Base-by-base conservation (phyloP, 2,113 vertebrate genomes). In the Struthio camelus region DNA sequence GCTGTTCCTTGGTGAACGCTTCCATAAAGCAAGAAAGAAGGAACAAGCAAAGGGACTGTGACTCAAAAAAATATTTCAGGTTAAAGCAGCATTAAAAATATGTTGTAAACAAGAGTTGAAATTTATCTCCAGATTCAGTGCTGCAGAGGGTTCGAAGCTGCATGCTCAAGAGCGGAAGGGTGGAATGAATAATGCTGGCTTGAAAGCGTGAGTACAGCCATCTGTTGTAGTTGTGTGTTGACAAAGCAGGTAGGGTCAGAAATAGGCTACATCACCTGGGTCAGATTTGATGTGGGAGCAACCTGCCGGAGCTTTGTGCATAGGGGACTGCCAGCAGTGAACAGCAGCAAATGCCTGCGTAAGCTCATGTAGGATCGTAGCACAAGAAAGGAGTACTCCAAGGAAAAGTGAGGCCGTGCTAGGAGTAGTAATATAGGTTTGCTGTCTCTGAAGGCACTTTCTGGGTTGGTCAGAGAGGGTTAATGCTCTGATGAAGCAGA, bases 61-160 rank as follows among this genome's bases (percentile, higher is more conserved):
- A 34, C 88, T 92, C 67, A 3, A 53, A 90, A 85, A 93, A 96
- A 95, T 95, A 91, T 87, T 93, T 87, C 79, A 77, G 75, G 51
- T 65, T 75, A 92, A 96, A 93, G 67, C 70, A 95, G 46, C 32
- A 84, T 84, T 85, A 42, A 92, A 92, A 80, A 93, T 11, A 18
- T 28, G 14, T 62, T 50, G 73, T 53, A 92, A 64, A 75, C 89
- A 78, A 66, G 58, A 81, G 80, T 2, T 36, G 71, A 84, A 73
- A 91, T 93, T 84, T 81, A 32, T 87, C 88, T 85, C 53, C 44
- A 67, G 73, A 56, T 73, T 73, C 61, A 62, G n/a, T 58, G 25
- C 66, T 69, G 53, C 11, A 22, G 38, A 72, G n/a, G 32, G 48
- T 87, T 85, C 82, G 80, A 78, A 87, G 80, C 87, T 17, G 66